Conservation (phyloP, 2,797 vertebrate species). For the Phrynocephalus vlangalii region DNA sequence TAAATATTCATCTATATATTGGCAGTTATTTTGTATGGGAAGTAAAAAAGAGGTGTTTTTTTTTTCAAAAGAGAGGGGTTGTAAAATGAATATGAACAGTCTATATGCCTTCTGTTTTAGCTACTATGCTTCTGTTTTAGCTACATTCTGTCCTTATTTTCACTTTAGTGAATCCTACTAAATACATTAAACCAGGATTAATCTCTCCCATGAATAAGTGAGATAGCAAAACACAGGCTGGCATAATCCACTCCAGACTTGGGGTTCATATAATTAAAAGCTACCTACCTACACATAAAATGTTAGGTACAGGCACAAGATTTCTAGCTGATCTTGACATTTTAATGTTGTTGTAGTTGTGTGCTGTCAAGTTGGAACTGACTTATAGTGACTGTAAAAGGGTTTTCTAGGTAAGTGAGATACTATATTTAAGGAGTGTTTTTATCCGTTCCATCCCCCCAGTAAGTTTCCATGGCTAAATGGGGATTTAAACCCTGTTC, state of each 20-base stretch:
- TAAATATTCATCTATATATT: not conserved
- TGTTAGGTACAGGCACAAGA: not conserved
- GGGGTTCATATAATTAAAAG: not conserved
- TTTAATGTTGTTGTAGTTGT: not conserved
- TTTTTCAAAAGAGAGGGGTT: not conserved
- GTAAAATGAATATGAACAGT: not conserved
- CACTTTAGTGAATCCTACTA: not conserved
- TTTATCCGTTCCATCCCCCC: too few relatives aligned
- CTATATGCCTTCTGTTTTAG: not conserved
- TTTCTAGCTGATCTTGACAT: too few relatives aligned
- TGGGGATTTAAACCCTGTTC: not conserved
- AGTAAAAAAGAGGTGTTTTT: not conserved
- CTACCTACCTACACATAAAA: not conserved
- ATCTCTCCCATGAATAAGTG: not conserved
- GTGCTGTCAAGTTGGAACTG: too few relatives aligned
- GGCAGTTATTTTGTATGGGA: constrained; percentile 49
- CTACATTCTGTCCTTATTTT: constrained; percentile 1
- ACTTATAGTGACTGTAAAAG: too few relatives aligned
- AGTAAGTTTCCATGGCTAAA: too few relatives aligned
- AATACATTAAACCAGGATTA: not conserved
- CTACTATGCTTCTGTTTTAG: not conserved
- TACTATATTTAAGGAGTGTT: too few relatives aligned
- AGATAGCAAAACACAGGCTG: not conserved
- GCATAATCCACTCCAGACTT: not conserved
- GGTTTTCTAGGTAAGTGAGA: too few relatives aligned